A percentile compares a stretch with the other conserved stretches of the same genome.
phyloP scores from a whole-genome alignment of 2,797 vertebrate species.

The Falco cherrug region DNA sequence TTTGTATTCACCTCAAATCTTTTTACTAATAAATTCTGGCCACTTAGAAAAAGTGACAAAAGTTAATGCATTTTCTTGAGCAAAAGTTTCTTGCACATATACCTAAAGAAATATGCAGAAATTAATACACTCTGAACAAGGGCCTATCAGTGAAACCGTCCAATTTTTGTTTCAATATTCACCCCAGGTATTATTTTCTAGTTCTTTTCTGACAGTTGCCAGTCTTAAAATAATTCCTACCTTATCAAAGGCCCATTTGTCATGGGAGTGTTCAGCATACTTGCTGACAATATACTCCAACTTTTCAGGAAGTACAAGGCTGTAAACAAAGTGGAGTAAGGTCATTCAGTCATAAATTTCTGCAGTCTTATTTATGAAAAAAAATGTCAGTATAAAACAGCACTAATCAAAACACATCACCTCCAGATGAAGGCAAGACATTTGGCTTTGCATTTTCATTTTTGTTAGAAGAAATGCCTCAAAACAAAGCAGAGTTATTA shows the following conservation, averaged over 20 bases:
- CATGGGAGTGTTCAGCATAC: slow-evolving; percentile 93
- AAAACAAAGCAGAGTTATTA: not conserved
- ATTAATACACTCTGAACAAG: not conserved
- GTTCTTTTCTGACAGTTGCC: not conserved
- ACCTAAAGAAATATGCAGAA: not conserved
- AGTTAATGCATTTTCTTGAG: not conserved
- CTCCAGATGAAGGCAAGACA: not conserved
- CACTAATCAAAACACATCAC: not conserved
- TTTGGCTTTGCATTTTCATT: not conserved
- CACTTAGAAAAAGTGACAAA: not conserved
- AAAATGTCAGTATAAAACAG: not conserved
- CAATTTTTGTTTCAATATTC: slow-evolving; percentile 18
- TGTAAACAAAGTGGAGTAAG: slow-evolving; percentile 66
- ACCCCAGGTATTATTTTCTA: slow-evolving; percentile 1
- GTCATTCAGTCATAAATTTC: not conserved
- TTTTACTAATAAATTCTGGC: not conserved
- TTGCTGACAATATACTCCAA: slow-evolving; percentile 93
- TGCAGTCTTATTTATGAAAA: not conserved
- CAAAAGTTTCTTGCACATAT: not conserved
- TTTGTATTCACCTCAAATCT: not conserved
- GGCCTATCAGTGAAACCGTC: not conserved
- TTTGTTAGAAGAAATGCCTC: not conserved
- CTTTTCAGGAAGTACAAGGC: slow-evolving; percentile 94
- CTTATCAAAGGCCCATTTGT: slow-evolving; percentile 98
- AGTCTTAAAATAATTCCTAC: slow-evolving; percentile 75